Evolutionary conservation across 2,113 vertebrate species (phyloP).

Genomic region (Desmodus rotundus): DNA sequence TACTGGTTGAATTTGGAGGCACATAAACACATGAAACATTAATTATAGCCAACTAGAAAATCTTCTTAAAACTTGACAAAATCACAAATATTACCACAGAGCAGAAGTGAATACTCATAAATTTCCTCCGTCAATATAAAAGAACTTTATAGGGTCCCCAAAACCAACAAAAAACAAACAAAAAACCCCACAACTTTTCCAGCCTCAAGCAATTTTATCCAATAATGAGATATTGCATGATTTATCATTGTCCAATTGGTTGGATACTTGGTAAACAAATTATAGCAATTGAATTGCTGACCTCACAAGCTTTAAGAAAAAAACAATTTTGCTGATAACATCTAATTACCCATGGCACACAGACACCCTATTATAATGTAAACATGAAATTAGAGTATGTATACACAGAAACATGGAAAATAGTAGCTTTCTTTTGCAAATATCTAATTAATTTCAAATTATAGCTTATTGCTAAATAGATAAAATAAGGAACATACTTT

Average conservation of each 20-base stretch:
- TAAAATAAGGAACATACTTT: not conserved
- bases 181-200: not conserved
- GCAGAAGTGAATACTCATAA: not conserved
- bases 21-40: not conserved
- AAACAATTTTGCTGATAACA: not conserved
- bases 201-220: not conserved
- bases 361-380: not conserved
- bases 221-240: not conserved
- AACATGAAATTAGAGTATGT: not conserved
- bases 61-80: not conserved
- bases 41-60: not conserved
- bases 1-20: not conserved
- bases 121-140: not conserved
- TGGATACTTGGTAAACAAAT: not conserved
- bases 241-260: conserved; percentile 30
- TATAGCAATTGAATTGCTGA: not conserved
- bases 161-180: not conserved
- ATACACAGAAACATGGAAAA: conserved; percentile 15
- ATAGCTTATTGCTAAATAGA: not conserved
- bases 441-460: not conserved
- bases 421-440: not conserved
- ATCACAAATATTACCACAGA: not conserved
- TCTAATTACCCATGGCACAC: conserved; percentile 48
- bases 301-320: conserved; percentile 19
- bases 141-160: not conserved